Percentiles rank a stretch among this genome's conserved stretches.
These are phyloP conservation scores for Oreochromis grahami DNA, from an alignment of 2,797 vertebrate genomes.

Conservation along the genomic window DNA sequence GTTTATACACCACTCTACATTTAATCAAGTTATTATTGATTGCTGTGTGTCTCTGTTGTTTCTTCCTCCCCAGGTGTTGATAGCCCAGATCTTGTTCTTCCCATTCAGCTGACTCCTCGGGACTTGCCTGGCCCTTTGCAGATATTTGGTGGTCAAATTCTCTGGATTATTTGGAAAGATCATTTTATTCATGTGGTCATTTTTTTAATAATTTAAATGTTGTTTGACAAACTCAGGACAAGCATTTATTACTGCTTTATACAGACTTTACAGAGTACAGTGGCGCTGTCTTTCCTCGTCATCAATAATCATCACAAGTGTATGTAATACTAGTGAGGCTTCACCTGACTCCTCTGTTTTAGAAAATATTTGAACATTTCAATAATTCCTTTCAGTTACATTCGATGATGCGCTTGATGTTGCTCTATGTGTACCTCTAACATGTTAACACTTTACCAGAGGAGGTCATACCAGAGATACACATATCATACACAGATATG, in stretches of 20 bases:
- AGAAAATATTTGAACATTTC: neutral
- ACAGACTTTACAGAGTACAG: neutral
- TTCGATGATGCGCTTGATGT: neutral
- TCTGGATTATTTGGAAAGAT: neutral
- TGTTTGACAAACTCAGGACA: neutral
- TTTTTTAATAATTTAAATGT: neutral
- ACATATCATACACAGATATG: too few species aligned
- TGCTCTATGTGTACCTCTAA: neutral
- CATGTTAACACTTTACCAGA: neutral
- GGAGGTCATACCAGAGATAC: neutral
- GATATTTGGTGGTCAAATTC: neutral
- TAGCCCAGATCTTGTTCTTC: neutral
- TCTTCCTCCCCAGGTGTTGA: neutral
- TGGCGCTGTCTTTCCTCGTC: neutral
- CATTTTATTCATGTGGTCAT: neutral
- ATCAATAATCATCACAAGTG: neutral
- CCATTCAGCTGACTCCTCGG: neutral
- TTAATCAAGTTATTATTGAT: neutral
- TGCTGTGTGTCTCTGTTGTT: neutral
- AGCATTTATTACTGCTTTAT: neutral
- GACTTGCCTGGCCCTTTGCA: neutral
- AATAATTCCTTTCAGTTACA: neutral
- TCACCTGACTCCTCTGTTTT: neutral
- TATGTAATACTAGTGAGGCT: fast-evolving
- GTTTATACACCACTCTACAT: neutral